These are phyloP conservation scores for Lordiphosa stackelbergi DNA, from an alignment of 1,140 invertebrate genomes.

Conservation along the genomic window DNA sequence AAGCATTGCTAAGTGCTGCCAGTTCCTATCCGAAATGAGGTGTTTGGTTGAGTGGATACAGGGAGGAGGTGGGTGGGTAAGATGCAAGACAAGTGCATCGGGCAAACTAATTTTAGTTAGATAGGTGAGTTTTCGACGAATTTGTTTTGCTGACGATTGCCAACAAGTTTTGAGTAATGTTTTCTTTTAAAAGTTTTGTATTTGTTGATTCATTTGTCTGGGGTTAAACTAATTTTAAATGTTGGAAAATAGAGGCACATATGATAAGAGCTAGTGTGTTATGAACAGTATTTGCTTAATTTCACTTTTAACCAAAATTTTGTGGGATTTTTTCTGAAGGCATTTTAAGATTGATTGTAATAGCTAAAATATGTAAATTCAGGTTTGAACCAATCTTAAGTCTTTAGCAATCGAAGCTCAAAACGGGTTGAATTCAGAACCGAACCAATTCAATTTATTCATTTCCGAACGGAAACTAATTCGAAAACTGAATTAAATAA, in stretches of 20 bases:
- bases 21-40: constrained; percentile 17
- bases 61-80: neutral
- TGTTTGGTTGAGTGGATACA: constrained; percentile 3
- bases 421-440: too few relatives aligned
- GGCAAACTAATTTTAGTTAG: constrained; percentile 59
- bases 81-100: constrained; percentile 56
- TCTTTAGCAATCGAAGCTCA: too few relatives aligned
- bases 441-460: too few relatives aligned
- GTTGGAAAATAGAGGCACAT: neutral
- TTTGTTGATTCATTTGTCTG: constrained; percentile 46
- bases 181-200: constrained; percentile 21
- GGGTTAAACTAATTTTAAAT: constrained; percentile 15
- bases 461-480: too few relatives aligned
- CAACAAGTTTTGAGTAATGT: constrained; percentile 49
- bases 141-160: constrained; percentile 20
- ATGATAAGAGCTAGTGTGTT: too few relatives aligned
- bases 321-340: too few relatives aligned
- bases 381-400: too few relatives aligned
- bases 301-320: too few relatives aligned
- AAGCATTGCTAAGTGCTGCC: constrained; percentile 22
- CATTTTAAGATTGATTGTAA: too few relatives aligned
- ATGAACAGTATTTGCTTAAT: too few relatives aligned
- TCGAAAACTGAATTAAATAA: too few relatives aligned
- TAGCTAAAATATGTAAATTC: too few relatives aligned
- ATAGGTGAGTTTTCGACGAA: constrained; percentile 28